Evolutionary conservation across 2,888 invertebrate genomes (phyloP).

Genomic region (Siphlonurus alternatus): DNA sequence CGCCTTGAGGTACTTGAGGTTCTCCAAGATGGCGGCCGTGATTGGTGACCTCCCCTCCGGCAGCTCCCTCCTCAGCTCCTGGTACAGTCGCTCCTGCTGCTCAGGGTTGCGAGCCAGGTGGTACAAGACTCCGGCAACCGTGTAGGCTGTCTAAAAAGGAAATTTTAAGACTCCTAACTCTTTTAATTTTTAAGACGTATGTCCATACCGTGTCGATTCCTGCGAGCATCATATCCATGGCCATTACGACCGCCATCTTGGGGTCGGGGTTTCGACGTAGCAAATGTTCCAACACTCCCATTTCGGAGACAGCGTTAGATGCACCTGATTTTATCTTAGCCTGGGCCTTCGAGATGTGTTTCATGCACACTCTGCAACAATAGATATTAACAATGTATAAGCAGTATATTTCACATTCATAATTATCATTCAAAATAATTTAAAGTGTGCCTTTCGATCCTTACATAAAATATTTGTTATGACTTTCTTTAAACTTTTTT

Average conservation of each 20-base stretch:
- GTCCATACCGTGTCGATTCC: background rate
- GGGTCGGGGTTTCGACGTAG: background rate
- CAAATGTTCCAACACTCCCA: background rate
- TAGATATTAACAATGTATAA: too few relatives aligned
- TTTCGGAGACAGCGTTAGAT: background rate
- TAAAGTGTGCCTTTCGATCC: too few relatives aligned
- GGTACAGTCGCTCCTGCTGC: constrained; percentile 38
- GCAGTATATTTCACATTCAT: too few relatives aligned
- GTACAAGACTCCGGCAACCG: constrained; percentile 57
- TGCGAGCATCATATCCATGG: background rate
- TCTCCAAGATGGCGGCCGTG: constrained; percentile 28
- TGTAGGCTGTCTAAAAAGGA: constrained; percentile 45
- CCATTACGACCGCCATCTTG: background rate
- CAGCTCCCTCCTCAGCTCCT: constrained; percentile 40
- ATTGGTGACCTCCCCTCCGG: constrained; percentile 35
- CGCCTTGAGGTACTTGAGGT: constrained; percentile 27
- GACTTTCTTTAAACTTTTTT: too few relatives aligned
- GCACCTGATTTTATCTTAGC: background rate
- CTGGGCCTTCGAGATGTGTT: background rate
- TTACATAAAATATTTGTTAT: too few relatives aligned
- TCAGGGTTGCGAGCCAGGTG: constrained; percentile 52
- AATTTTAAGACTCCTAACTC: background rate
- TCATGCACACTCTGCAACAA: constrained; percentile 15
- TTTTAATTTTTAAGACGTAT: too few relatives aligned
- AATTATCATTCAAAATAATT: too few relatives aligned